Conservation (phyloP, 1,140 invertebrate genomes). For the Drosophila prosaltans region DNA sequence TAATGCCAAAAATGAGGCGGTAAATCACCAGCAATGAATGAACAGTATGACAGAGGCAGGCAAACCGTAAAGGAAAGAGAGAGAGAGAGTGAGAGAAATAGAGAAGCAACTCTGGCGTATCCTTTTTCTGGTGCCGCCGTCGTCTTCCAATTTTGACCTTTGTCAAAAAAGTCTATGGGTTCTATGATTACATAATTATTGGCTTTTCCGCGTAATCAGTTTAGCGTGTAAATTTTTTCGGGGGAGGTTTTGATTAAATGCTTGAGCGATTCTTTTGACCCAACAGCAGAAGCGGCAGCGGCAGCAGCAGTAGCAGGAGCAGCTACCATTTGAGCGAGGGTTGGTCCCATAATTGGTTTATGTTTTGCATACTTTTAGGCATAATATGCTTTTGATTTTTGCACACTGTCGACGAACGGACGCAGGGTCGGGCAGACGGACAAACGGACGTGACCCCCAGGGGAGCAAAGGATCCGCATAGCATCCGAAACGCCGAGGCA, state of each 20-base stretch:
- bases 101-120: constrained; percentile 14
- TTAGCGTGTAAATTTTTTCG: constrained; percentile 64
- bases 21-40: constrained; percentile 6
- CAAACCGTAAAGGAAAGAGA: background rate
- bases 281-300: constrained; percentile 33
- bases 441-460: constrained; percentile 49
- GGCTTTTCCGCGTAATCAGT: constrained; percentile 66
- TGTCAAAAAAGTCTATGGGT: constrained; percentile 55
- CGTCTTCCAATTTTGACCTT: constrained; percentile 20
- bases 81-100: constrained; percentile 19
- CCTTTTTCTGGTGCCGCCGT: constrained; percentile 22
- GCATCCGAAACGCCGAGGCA: background rate
- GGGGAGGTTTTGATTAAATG: constrained; percentile 52
- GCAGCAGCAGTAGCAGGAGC: constrained; percentile 32
- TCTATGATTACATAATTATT: constrained; percentile 65
- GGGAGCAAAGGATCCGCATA: constrained; percentile 20
- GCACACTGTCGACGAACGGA: constrained; percentile 25
- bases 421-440: background rate
- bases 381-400: constrained; percentile 69
- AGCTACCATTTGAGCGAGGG: constrained; percentile 18
- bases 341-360: constrained; percentile 59
- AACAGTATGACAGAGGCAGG: background rate
- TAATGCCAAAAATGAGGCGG: constrained; percentile 15
- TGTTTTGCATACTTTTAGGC: constrained; percentile 63
- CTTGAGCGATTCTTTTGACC: constrained; percentile 58